Evolutionary conservation across 2,888 invertebrate genomes (phyloP).

Genomic region (Hemaris fuciformis): DNA sequence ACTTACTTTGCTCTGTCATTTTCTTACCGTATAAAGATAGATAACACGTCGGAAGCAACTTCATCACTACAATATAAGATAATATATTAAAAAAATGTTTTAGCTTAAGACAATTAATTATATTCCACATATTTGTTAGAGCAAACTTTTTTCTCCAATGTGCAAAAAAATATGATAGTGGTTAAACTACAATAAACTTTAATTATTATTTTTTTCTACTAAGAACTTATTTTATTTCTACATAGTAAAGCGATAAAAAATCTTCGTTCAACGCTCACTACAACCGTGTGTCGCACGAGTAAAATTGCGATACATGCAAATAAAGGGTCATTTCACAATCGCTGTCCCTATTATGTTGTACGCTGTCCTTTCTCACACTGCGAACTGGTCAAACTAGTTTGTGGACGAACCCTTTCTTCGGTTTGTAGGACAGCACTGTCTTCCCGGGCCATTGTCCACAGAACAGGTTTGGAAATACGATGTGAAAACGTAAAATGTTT

Average conservation of each 20-base stretch:
- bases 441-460: conserved; percentile 69
- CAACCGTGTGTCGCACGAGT: conserved; percentile 35
- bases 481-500: conserved; percentile 42
- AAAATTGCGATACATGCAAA: conserved; percentile 51
- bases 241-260: background rate
- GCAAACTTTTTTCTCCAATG: no score
- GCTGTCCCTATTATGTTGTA: background rate
- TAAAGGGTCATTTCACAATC: conserved; percentile 59
- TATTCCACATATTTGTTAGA: no score
- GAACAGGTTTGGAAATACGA: conserved; percentile 60
- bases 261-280: background rate
- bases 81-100: no score
- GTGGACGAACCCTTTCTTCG: conserved; percentile 59
- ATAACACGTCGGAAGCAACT: no score
- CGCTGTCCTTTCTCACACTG: conserved; percentile 67
- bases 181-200: no score
- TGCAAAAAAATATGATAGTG: no score
- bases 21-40: no score
- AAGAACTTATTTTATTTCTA: no score
- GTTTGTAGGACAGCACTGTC: conserved; percentile 54
- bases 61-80: no score
- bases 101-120: no score
- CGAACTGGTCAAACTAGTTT: conserved; percentile 71
- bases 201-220: no score
- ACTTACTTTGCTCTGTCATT: no score